Conservation (phyloP, 2,888 invertebrate genomes). For the Linyphia triangularis region DNA sequence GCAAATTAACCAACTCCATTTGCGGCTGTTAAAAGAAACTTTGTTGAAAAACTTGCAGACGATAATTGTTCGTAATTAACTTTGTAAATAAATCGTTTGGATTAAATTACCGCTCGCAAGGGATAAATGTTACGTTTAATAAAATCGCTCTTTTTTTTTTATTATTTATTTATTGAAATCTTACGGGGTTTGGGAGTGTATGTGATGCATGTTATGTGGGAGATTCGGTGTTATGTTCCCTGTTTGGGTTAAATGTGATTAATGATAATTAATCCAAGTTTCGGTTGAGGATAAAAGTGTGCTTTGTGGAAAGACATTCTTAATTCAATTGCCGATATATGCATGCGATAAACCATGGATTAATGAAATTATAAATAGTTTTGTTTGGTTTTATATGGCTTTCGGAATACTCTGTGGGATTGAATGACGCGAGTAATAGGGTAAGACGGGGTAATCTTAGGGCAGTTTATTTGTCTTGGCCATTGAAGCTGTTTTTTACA, state of each 20-base stretch:
- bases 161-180: not conserved
- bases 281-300: too few species aligned
- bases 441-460: too few species aligned
- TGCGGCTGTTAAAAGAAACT: not conserved
- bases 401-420: too few species aligned
- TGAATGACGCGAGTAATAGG: too few species aligned
- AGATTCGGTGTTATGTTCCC: not conserved
- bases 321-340: too few species aligned
- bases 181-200: not conserved
- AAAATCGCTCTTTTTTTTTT: not conserved
- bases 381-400: too few species aligned
- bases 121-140: not conserved
- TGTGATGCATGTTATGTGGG: not conserved
- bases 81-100: not conserved
- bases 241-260: not conserved
- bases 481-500: too few species aligned
- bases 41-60: too few species aligned
- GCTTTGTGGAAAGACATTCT: too few species aligned
- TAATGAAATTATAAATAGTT: too few species aligned
- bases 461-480: too few species aligned
- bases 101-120: not conserved
- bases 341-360: too few species aligned
- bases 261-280: not conserved
- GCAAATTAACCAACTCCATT: not conserved
- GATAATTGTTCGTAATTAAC: not conserved